Evolutionary conservation across 1,140 invertebrate genomes (phyloP), one percentile per base, ranked within the genome.

Genomic region (Papilio polytes): DNA sequence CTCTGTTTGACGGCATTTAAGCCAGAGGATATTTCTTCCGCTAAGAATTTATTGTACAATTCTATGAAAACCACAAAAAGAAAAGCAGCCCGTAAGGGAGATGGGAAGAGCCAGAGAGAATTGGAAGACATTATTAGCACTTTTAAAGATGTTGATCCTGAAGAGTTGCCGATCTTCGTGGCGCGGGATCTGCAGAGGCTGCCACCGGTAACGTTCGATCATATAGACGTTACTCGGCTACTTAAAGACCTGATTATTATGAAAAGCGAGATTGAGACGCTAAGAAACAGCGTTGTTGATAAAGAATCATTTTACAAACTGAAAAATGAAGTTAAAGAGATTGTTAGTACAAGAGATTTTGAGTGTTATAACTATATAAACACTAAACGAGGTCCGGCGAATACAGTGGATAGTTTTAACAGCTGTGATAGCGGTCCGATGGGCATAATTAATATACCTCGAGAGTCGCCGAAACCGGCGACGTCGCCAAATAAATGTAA

Each of bases 121-220:
- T 44, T 81, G 18, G 80, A 72, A 13, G 80, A 80, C 44, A 80
- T 80, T 46, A 76, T 80, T 15, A 53, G 72, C 1, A 9, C 44
- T 3, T 44, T 80, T 26, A 80, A 80, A 73, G 36, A 80, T 51
- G 59, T 31, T n/a, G 80, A 80, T 18, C 80, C 80, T 1, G 80
- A 80, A 18, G 36, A 20, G 15, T 13, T 80, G 36, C 80, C 72
- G 26, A 74, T 74, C 1, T 81, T 81, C 46, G 80, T 81, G 20
- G 73, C 80, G 2, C 66, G 46, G 2, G 70, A 80, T 13, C 70
- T 74, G 15, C 66, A 80, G 10, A 81, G 78, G 78, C 44, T 77
- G 20, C 56, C 74, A 4, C 80, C 80, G 1, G 74, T 81, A 3
- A 81, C 80, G 7, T 81, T 81, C 10, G 80, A 81, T 15, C 74